These are phyloP conservation scores for Smittia aterrima DNA, from an alignment of 2,888 invertebrate genomes.

Conservation along the genomic window DNA sequence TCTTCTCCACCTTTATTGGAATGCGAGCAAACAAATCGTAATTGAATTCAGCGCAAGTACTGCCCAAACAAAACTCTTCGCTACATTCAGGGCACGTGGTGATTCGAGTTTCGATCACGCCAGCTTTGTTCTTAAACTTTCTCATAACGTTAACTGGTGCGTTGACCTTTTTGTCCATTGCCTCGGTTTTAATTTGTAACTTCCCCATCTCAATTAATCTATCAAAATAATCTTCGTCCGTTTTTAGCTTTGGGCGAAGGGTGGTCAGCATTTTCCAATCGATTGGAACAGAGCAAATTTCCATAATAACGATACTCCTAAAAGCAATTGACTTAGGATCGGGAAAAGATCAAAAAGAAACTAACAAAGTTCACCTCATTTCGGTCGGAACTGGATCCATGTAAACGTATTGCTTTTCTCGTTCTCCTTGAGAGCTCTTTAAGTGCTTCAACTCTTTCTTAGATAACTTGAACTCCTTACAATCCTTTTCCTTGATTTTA, in stretches of 20 bases:
- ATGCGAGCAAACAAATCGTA: constrained; percentile 53
- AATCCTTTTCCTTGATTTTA: constrained; percentile 71
- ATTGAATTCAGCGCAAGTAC: constrained; percentile 52
- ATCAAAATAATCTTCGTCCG: constrained; percentile 85
- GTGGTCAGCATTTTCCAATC: constrained; percentile 93
- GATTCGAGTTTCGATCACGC: constrained; percentile 74
- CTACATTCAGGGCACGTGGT: constrained; percentile 76
- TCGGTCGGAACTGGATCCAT: constrained; percentile 78
- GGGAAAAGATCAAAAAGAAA: constrained; percentile 49
- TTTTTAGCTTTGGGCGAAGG: constrained; percentile 75
- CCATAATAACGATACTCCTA: constrained; percentile 53
- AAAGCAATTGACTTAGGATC: background rate
- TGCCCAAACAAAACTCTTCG: constrained; percentile 81
- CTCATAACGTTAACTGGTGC: constrained; percentile 66
- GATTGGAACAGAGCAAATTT: constrained; percentile 79
- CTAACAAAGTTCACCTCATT: constrained; percentile 66
- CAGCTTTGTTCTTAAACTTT: constrained; percentile 79
- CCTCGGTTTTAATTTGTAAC: constrained; percentile 69
- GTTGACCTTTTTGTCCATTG: constrained; percentile 67
- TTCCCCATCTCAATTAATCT: constrained; percentile 80
- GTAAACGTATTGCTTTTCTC: constrained; percentile 53
- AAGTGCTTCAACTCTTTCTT: constrained; percentile 66
- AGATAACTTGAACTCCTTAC: constrained; percentile 67
- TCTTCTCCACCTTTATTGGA: constrained; percentile 49
- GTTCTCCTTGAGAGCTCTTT: constrained; percentile 50